Evolutionary conservation across 2,113 vertebrate species (phyloP).

Genomic region (Neodon shergylaensis): DNA sequence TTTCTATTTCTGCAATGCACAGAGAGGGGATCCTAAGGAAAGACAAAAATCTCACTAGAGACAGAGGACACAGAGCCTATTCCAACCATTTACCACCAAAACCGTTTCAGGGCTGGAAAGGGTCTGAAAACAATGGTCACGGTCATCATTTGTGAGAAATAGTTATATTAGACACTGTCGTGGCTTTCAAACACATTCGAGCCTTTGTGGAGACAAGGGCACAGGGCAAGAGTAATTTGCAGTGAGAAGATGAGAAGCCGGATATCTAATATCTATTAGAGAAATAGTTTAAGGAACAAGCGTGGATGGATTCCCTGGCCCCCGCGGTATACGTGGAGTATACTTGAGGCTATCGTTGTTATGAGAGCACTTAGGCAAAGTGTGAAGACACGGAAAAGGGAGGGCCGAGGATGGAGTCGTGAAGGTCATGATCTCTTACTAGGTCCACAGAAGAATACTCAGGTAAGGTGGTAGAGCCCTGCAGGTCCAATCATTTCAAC

Average conservation of each 20-base stretch:
- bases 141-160: background rate
- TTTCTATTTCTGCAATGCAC: background rate
- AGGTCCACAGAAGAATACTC: background rate
- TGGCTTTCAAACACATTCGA: background rate
- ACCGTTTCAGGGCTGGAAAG: background rate
- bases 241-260: background rate
- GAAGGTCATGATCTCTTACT: background rate
- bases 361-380: background rate
- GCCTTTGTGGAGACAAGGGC: background rate
- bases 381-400: background rate
- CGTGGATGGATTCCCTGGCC: background rate
- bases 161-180: background rate
- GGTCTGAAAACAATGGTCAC: background rate
- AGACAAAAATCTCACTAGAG: background rate
- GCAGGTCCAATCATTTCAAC: background rate
- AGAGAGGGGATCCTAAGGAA: background rate
- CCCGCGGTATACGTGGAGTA: accelerated
- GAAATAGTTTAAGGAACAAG: background rate
- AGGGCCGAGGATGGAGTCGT: background rate
- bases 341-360: background rate
- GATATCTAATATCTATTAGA: background rate
- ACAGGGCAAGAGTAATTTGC: too few relatives aligned
- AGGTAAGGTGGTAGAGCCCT: background rate
- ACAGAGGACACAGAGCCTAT: background rate
- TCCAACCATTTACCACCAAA: background rate